Base-by-base conservation (phyloP, 2,888 invertebrate genomes). In the Crocallis elinguaria region DNA sequence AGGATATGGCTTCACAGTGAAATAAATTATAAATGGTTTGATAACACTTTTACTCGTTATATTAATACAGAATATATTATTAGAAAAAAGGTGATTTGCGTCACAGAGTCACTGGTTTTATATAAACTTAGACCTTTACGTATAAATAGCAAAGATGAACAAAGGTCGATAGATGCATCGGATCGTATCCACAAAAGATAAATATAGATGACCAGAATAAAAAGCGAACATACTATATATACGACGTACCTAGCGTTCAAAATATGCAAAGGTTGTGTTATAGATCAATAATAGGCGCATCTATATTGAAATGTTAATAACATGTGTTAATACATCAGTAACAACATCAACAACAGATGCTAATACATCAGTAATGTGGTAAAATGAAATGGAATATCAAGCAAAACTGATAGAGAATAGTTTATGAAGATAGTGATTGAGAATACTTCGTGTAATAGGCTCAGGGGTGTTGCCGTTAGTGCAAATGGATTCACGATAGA, bases 111-210 rank as follows among this genome's bases (percentile, higher is more conserved):
- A 11, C 29, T 33, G 45, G 41, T 44, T 55, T 59, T 60, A 60
- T 55, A 62, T 59, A 59, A 35, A 57, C 17, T 37, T 44, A 35
- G 46, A 49, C 35, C 55, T 27, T 43, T 38, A 33, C 38, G 8
- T 55, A 52, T 57, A 57, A 44, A 49, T 51, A 41, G 35, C 42
- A 32, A 45, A 56, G 51, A 49, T 44, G 43, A 49, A 53, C 39
- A 62, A 60, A 60, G 60, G 62, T 60, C 43, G 44, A 41, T 36
- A 50, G 53, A 41, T 60, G 57, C 62, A 62, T 39, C 36, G 52
- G 49, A 54, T 59, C 57, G 52, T 60, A 44, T 49, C 38, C 46
- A 33, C 25, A 27, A 32, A 25, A 43, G 38, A 58, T 55, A 56
- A 52, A 56, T 53, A 56, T 56, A 61, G 35, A 13, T 35, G 33